A percentile compares a stretch with the other conserved stretches of the same genome.
These are phyloP conservation scores for Neogobius melanostomus DNA, from an alignment of 2,113 vertebrate genomes.

Conservation along the genomic window DNA sequence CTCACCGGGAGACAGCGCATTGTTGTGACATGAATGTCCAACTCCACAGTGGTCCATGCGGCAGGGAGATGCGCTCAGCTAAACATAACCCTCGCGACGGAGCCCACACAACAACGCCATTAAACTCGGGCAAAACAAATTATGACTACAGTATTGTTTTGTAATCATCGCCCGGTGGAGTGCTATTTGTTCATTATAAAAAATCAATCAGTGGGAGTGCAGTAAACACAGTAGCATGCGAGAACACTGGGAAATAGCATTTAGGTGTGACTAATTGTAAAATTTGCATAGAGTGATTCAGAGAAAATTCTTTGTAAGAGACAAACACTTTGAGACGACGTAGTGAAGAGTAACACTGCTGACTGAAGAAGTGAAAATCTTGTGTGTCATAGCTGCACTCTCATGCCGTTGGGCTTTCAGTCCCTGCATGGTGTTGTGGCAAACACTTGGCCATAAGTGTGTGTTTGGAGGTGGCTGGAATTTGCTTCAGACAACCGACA, in stretches of 20 bases:
- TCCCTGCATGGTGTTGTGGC: too few species aligned
- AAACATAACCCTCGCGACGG: constrained; percentile 25
- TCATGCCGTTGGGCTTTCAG: too few species aligned
- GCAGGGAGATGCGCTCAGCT: constrained; percentile 24
- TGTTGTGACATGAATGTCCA: constrained; percentile 30
- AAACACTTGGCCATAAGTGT: too few species aligned
- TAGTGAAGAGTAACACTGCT: too few species aligned
- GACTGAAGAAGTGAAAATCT: too few species aligned
- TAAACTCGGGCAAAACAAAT: not conserved
- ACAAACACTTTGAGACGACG: too few species aligned
- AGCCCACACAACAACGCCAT: constrained; percentile 12
- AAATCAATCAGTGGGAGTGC: not conserved
- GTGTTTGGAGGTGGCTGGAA: too few species aligned
- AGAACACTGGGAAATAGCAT: not conserved
- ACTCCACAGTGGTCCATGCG: constrained; percentile 22
- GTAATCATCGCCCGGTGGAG: not conserved
- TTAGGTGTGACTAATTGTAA: not conserved
- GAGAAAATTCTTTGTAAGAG: too few species aligned
- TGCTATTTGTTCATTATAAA: not conserved
- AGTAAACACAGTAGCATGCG: not conserved
- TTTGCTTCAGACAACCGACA: too few species aligned
- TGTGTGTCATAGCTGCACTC: too few species aligned
- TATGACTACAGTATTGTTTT: not conserved
- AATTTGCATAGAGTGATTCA: not conserved
- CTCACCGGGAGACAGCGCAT: not conserved